Conservation (phyloP, 2,113 vertebrate species). For the Salvator merianae region DNA sequence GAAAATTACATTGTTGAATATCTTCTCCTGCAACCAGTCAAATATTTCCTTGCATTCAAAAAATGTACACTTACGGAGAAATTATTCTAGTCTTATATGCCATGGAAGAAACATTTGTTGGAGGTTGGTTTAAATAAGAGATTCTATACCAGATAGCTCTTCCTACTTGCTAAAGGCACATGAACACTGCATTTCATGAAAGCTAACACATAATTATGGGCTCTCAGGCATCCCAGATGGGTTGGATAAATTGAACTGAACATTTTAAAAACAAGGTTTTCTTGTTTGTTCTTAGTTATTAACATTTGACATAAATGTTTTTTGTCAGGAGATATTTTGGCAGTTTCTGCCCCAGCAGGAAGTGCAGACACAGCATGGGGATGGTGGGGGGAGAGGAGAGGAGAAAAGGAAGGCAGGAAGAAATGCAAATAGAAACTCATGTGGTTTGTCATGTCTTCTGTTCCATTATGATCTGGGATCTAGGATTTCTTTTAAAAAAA, state of each 20-base stretch:
- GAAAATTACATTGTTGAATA: not conserved
- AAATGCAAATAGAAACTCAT: not conserved
- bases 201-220: constrained; percentile 14
- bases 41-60: not conserved
- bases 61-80: not conserved
- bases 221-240: constrained; percentile 14
- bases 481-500: too few species aligned
- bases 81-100: not conserved
- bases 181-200: not conserved
- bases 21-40: too few species aligned
- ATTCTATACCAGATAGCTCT: not conserved
- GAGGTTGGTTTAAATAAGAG: not conserved
- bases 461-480: not conserved
- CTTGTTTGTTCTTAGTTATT: constrained; percentile 17
- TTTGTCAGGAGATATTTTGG: not conserved
- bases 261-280: constrained; percentile 38
- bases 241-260: constrained; percentile 49
- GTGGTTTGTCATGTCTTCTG: accelerated
- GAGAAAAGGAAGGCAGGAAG: not conserved
- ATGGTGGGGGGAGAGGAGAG: not conserved
- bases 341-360: constrained; percentile 14
- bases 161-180: not conserved
- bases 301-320: constrained; percentile 11
- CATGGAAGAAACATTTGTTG: not conserved
- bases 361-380: not conserved